Base-by-base conservation (phyloP, 1,140 invertebrate species). In the Leptinotarsa lineolata region DNA sequence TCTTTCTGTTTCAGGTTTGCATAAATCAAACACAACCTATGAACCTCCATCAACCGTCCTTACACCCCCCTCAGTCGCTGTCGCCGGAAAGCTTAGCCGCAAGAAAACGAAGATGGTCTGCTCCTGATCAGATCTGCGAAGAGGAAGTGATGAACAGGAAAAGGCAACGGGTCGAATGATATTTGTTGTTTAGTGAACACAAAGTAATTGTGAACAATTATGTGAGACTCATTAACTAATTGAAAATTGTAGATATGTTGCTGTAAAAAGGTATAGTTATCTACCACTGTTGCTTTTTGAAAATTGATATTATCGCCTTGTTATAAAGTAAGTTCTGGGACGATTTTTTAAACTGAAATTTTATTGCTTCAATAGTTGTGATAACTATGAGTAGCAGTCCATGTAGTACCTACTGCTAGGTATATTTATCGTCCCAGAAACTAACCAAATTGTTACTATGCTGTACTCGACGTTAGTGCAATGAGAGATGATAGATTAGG, bases 101-200 rank as follows among this genome's bases (percentile, higher is more conserved):
- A 3, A 86, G 88, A 65, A 90, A 90, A 79, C 81, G 90, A 58
- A 84, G 90, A 46, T 91, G 89, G 89, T 91, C 90, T 5, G 90
- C 90, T 4, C 89, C 90, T 6, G 90, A 90, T 76, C 85, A 86
- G 73, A 86, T 88, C 58, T 85, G 85, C 79, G 87, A 86, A 58
- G 87, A 89, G 65, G 81, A 84, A 73, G 76, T 79, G 68, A 72
- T 72, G 20, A 60, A 61, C 24, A 78, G 67, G 44, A 77, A 75
- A 59, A 69, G 75, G 46, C 72, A 74, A 65, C 72, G 78, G 22
- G 61, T 72, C 18, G 78, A 77, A 75, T 78, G 75, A 79, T 76
- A 44, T 63, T 70, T 68, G 30, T 68, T 70, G 68, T 70, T 54
- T 48, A 21, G 44, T 20, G 69, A 45, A 61, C 18, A 63, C 24